Percentiles rank a stretch among this genome's conserved stretches.
These are phyloP conservation scores for Elmis aenea DNA, from an alignment of 2,888 invertebrate species.

Conservation along the genomic window DNA sequence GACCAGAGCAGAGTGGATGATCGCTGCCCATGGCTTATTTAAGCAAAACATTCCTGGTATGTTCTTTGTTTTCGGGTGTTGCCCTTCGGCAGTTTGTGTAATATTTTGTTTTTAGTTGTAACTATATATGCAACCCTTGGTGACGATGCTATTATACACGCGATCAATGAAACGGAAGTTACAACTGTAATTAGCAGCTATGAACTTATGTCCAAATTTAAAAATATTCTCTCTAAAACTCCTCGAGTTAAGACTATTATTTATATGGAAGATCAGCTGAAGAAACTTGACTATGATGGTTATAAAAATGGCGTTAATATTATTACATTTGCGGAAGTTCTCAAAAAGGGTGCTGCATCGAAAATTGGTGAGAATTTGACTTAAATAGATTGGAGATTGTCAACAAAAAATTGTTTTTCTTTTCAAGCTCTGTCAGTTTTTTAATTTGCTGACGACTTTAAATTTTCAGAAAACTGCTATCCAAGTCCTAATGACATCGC, in stretches of 20 bases:
- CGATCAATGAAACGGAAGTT: conserved; percentile 95
- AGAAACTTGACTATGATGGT: conserved; percentile 62
- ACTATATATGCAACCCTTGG: conserved; percentile 97
- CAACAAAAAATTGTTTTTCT: conserved; percentile 6
- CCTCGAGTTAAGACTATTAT: conserved; percentile 74
- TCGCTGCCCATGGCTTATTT: conserved; percentile 93
- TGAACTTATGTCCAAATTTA: conserved; percentile 88
- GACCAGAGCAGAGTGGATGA: conserved; percentile 97
- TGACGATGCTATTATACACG: conserved; percentile 93
- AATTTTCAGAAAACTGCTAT: conserved; percentile 51
- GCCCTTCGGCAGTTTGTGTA: too few relatives aligned
- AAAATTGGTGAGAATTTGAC: conserved; percentile 44
- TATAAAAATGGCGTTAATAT: conserved; percentile 70
- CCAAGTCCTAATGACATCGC: conserved; percentile 77
- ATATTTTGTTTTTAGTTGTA: conserved; percentile 58
- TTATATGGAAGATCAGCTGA: conserved; percentile 85
- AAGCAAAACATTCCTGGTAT: conserved; percentile 83
- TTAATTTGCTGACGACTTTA: conserved; percentile 5
- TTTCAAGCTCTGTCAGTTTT: neutral
- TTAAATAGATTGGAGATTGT: neutral
- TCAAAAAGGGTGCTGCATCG: conserved; percentile 50
- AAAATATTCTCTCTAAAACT: conserved; percentile 65
- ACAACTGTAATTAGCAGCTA: conserved; percentile 88
- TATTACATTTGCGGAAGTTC: conserved; percentile 68
- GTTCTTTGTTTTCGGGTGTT: conserved; percentile 1